Evolutionary conservation across 1,140 invertebrate genomes (phyloP).

Genomic region (Dysdera silvatica): DNA sequence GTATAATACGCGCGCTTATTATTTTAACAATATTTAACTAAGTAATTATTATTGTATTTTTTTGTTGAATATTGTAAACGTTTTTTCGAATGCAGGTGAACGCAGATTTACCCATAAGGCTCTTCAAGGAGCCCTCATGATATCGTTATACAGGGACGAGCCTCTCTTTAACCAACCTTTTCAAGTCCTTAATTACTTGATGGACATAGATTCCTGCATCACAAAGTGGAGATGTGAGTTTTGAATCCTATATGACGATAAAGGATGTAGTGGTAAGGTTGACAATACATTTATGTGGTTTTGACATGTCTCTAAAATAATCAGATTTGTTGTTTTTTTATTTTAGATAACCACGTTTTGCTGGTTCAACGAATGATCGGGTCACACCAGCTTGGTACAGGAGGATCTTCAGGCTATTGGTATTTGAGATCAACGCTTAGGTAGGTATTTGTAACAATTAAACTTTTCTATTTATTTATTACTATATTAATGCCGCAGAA

Average conservation of each 20-base stretch:
- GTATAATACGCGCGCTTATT: no score
- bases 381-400: constrained; percentile 89
- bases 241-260: neutral
- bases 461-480: neutral
- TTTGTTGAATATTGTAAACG: no score
- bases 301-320: neutral
- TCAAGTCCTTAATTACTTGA: constrained; percentile 82
- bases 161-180: constrained; percentile 94
- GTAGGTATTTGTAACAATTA: constrained; percentile 46
- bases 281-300: neutral
- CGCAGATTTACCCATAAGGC: constrained; percentile 81
- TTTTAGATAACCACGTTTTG: constrained; percentile 90
- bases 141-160: constrained; percentile 92
- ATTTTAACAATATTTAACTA: no score
- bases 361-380: constrained; percentile 99
- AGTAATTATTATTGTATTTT: no score
- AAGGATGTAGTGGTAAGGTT: neutral
- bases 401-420: constrained; percentile 95
- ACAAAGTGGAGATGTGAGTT: constrained; percentile 98
- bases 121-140: constrained; percentile 92
- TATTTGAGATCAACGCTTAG: constrained; percentile 95
- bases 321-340: constrained; percentile 20
- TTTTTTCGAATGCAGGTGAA: constrained; percentile 55
- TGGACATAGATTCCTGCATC: constrained; percentile 96
- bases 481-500: no score